A percentile compares a stretch with the other conserved stretches of the same genome.
Evolutionary conservation across 2,797 vertebrate species (phyloP).

Genomic region (Enteromius radiatus): DNA sequence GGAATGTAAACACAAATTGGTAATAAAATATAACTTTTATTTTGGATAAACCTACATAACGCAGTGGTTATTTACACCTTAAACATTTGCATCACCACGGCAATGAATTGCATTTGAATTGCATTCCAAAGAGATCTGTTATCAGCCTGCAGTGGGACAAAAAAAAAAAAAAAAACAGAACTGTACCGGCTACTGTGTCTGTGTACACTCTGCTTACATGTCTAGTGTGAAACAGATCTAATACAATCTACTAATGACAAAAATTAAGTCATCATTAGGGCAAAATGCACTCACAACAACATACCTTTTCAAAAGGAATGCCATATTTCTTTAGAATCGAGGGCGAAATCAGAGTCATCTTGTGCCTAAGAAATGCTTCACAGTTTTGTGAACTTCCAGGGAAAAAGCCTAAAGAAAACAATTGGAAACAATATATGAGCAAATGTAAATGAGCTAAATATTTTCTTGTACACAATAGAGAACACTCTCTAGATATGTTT

Average conservation of each 20-base stretch:
- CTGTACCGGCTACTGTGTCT: not conserved
- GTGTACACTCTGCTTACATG: not conserved
- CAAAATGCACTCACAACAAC: not conserved
- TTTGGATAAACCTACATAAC: no score
- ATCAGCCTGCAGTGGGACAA: no score
- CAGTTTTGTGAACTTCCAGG: conserved; percentile 95
- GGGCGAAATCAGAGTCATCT: conserved; percentile 97
- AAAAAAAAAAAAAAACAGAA: no score
- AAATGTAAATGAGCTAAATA: not conserved
- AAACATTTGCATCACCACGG: no score
- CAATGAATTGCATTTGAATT: no score
- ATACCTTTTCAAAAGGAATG: conserved; percentile 96
- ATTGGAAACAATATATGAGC: not conserved
- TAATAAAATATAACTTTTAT: no score
- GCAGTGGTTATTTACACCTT: no score
- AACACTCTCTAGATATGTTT: conserved; percentile 44
- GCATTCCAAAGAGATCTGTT: no score
- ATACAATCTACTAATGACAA: not conserved
- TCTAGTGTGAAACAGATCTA: not conserved
- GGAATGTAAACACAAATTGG: no score
- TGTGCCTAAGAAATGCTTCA: conserved; percentile 96
- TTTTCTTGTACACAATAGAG: not conserved
- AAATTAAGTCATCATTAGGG: not conserved
- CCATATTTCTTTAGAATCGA: conserved; percentile 95
- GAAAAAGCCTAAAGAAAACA: conserved; percentile 85